Evolutionary conservation across 2,888 invertebrate genomes (phyloP).

Genomic region (Strigamia crassipes): DNA sequence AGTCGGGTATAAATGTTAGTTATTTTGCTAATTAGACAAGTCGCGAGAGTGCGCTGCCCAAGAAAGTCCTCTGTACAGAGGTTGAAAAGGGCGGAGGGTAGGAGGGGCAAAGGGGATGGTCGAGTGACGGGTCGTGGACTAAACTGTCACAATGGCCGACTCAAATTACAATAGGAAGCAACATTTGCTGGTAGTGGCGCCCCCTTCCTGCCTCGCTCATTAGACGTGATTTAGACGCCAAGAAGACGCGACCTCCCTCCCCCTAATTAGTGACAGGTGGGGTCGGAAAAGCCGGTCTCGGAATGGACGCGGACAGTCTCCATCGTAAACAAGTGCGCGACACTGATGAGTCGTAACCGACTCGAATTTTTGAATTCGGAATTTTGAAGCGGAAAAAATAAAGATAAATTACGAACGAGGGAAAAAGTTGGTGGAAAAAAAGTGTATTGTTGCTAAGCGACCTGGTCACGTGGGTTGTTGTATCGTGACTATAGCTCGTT

Average conservation of each 20-base stretch:
- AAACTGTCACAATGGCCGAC: constrained; percentile 30
- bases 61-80: background rate
- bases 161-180: constrained; percentile 30
- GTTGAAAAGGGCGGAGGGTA: constrained; percentile 10
- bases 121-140: constrained; percentile 26
- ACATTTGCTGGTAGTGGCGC: constrained; percentile 26
- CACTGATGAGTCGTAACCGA: constrained; percentile 7
- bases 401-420: background rate
- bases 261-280: constrained; percentile 30
- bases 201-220: constrained; percentile 12
- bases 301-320: constrained; percentile 3
- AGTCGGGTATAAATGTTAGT: background rate
- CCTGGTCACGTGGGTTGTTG: background rate
- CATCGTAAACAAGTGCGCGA: constrained; percentile 4
- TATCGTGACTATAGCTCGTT: constrained; percentile 1
- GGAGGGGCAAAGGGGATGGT: constrained; percentile 18
- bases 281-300: constrained; percentile 14
- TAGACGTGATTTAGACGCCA: constrained; percentile 30
- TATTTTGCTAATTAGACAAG: background rate
- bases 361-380: background rate
- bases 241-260: constrained; percentile 27
- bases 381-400: background rate
- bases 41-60: background rate
- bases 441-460: background rate
- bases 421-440: background rate